Evolutionary conservation across 2,797 vertebrate genomes (phyloP).

Genomic region (Catharus ustulatus): DNA sequence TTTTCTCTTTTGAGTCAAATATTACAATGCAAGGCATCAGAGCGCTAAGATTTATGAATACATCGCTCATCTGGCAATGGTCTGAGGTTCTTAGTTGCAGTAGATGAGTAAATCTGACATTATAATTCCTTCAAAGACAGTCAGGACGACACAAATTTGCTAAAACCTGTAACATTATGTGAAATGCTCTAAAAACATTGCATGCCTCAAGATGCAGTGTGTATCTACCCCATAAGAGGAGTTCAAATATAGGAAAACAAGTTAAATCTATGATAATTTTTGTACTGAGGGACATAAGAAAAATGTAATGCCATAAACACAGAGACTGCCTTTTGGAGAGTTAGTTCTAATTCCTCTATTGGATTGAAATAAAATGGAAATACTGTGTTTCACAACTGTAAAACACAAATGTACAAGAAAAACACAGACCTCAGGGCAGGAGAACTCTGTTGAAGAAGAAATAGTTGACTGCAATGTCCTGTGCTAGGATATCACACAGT

Average conservation of each 20-base stretch:
- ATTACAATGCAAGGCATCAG: not conserved
- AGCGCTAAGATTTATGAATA: not conserved
- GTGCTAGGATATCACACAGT: not conserved
- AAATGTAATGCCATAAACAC: not conserved
- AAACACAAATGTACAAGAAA: not conserved
- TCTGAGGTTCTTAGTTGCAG: not conserved
- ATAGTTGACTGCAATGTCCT: not conserved
- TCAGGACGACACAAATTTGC: not conserved
- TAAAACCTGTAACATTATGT: not conserved
- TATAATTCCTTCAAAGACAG: constrained; percentile 8
- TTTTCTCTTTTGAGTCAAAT: not conserved
- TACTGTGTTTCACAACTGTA: not conserved
- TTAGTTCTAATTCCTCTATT: not conserved
- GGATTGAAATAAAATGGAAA: not conserved
- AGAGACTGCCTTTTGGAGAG: not conserved
- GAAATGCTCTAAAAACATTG: not conserved
- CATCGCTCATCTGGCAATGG: not conserved
- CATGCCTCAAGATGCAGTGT: not conserved
- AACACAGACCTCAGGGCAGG: not conserved
- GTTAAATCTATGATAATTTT: not conserved
- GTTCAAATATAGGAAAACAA: not conserved
- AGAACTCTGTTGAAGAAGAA: not conserved
- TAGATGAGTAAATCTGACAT: constrained; percentile 25
- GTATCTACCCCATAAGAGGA: not conserved
- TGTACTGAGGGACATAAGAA: not conserved